Percentiles rank a stretch among this genome's conserved stretches.
Evolutionary conservation across 2,113 vertebrate species (phyloP).

Genomic region (Climacteris rufus): DNA sequence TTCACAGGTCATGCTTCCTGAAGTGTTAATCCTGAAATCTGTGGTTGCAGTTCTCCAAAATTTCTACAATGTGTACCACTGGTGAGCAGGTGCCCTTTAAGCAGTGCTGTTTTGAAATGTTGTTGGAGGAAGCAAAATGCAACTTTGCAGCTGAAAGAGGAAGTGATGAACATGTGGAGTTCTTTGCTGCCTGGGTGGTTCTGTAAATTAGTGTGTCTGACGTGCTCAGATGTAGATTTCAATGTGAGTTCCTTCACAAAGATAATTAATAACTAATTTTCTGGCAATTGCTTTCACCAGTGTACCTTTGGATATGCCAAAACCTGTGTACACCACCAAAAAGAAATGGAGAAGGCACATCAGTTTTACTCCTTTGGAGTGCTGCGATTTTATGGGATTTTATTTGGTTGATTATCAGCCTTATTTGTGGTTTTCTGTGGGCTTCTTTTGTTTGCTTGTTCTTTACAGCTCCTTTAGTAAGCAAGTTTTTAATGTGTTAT

Average conservation of each 20-base stretch:
- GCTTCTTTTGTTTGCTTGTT: background rate
- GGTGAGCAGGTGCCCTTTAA: background rate
- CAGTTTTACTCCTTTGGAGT: background rate
- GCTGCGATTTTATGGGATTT: background rate
- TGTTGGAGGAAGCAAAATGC: background rate
- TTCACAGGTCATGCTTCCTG: background rate
- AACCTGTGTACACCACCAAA: background rate
- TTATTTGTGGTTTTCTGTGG: background rate
- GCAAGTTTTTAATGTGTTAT: background rate
- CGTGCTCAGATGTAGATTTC: background rate
- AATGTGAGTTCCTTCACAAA: background rate
- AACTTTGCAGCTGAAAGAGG: background rate
- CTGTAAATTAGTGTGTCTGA: background rate
- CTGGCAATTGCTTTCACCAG: background rate
- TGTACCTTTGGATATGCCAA: background rate
- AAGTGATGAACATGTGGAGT: background rate
- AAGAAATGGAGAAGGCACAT: background rate
- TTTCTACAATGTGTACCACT: fast-evolving
- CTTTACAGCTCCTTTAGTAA: background rate
- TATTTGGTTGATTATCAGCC: background rate
- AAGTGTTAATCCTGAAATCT: background rate
- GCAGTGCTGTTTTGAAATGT: background rate
- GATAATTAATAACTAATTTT: background rate
- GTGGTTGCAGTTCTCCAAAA: background rate
- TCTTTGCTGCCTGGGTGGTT: background rate